Conservation (phyloP, 2,113 vertebrate species). For the Strix aluco region DNA sequence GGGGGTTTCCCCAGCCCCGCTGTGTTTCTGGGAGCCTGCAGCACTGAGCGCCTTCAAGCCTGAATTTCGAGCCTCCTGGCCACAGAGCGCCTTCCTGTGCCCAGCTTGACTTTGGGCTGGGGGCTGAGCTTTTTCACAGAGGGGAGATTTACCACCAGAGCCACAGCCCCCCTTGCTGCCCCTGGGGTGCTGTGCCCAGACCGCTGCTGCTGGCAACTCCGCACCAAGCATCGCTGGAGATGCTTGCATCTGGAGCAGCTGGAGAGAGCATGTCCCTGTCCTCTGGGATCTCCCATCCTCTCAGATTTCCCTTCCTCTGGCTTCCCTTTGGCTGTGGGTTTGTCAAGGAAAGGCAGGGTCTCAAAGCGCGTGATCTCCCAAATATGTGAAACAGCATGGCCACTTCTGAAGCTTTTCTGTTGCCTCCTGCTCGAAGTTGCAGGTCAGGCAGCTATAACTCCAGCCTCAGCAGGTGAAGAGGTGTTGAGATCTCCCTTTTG, state of each 20-base stretch:
- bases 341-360: rapidly evolving
- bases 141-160: not conserved
- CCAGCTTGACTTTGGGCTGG: not conserved
- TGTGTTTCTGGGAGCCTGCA: not conserved
- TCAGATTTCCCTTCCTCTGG: not conserved
- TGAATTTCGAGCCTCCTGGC: not conserved
- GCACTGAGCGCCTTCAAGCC: not conserved
- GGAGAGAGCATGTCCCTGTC: not conserved
- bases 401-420: not conserved
- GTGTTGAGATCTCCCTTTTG: not conserved
- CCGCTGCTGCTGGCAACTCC: rapidly evolving
- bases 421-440: not conserved
- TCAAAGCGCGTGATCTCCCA: too few relatives aligned
- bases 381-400: rapidly evolving
- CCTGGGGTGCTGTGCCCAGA: rapidly evolving
- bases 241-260: not conserved
- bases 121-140: not conserved
- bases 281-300: not conserved
- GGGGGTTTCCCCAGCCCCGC: rapidly evolving
- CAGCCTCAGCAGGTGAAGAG: not conserved
- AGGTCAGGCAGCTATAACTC: not conserved
- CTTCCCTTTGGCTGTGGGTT: not conserved
- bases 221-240: rapidly evolving
- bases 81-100: not conserved
- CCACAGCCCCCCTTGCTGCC: too few relatives aligned